Base-by-base conservation (phyloP, 2,113 vertebrate species). In the Sinocyclocheilus anshuiensis region DNA sequence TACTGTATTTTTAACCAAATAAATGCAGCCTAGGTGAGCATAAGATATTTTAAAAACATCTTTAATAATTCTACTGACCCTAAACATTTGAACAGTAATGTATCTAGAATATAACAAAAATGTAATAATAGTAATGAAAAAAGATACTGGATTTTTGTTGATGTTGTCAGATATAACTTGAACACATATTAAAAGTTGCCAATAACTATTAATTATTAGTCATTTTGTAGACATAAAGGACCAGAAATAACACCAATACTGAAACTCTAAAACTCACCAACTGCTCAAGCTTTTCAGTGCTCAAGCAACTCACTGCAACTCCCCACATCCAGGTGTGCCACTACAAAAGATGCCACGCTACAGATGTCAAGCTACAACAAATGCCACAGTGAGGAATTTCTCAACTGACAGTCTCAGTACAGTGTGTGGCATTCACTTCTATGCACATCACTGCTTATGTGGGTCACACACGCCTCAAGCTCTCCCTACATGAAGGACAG, bases 381-480 rank as follows among this genome's bases (percentile, higher is more conserved):
- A 59, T 59, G 29, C n/a, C 26, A 57, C 45, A 53, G 24, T 33
- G 24, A 72, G 11, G 3, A 16, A 9, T 39, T 59, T 59, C 24
- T 59, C n/a, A 22, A 15, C 61, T 81, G 24, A 72, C 42, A 59
- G 53, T 61, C 69, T 63, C 74, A 61, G 24, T 69, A 36, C 48
- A 81, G 48, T 26, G n/a, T 57, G 61, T 22, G 57, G 16, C 18
- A 55, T 55, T 81, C 59, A 29, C 13, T 82, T 53, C 15, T 50
- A n/a, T n/a, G 36, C 84, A 77, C 83, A 85, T 85, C 71, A 63
- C 65, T 89, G 80, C n/a, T 87, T 83, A 76, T 76, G 75, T 89
- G 80, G 83, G 86, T 85, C 86, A 86, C 80, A 71, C 77, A 29
- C 10, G 80, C 74, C 87, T 83, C 36, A n/a, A 86, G 84, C 84